phyloP scores from a whole-genome alignment of 2,797 vertebrate species.

The Anniella stebbinsi region DNA sequence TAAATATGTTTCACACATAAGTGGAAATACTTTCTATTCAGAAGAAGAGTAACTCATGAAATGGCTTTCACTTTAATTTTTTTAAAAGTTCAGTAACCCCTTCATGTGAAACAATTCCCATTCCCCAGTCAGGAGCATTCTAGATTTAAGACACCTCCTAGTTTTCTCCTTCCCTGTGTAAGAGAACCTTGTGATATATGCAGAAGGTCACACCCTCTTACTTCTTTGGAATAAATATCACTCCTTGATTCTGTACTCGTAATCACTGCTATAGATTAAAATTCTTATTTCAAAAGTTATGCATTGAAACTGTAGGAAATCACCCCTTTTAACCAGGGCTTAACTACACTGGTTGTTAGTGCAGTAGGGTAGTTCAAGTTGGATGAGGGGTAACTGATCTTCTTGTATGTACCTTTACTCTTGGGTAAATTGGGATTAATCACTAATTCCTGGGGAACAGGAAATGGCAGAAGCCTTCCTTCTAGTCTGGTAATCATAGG shows the following conservation, averaged over 20 bases:
- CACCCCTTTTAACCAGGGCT: background rate
- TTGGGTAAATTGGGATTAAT: background rate
- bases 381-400: background rate
- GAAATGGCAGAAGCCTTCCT: background rate
- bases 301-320: background rate
- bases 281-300: background rate
- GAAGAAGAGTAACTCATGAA: background rate
- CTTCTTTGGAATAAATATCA: background rate
- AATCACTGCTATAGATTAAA: background rate
- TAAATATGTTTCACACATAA: background rate
- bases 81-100: background rate
- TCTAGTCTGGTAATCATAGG: background rate
- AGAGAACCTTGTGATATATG: background rate
- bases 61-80: background rate
- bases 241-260: background rate
- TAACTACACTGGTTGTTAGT: background rate
- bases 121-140: background rate
- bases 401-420: background rate
- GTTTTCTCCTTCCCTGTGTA: background rate
- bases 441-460: background rate
- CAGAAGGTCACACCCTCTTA: background rate
- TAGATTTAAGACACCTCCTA: background rate
- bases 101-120: background rate
- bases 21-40: background rate
- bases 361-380: background rate